Base-by-base conservation (phyloP, 2,888 invertebrate genomes). In the Steromphala cineraria region DNA sequence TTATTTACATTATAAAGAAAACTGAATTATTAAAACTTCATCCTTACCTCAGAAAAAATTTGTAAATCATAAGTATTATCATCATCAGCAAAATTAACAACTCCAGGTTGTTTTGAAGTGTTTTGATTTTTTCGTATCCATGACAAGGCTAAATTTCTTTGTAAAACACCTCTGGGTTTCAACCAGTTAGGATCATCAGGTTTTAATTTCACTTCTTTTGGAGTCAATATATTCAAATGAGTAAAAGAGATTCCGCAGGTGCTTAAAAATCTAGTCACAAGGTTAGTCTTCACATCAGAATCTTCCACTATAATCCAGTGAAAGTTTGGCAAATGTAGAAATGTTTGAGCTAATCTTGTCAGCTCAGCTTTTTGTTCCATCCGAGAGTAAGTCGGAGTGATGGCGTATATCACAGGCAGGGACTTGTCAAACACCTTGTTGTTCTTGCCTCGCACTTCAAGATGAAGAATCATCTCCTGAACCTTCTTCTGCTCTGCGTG, bases 281-380 rank as follows among this genome's bases (percentile, higher is more conserved):
- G 94, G 28, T 94, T 92, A 0, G 96, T 96, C 92, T 95, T 96
- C 5, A 93, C 92, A 21, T 94, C 94, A 0, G 97, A 95, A 93
- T 99, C 98, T 94, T 99, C 98, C 52, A 99, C 95, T 67, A 99
- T 94, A 85, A 99, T 96, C 98, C 98, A 99, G 92, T 97, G 96
- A 81, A 99, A 95, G 92, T 97, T 97, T 84, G 96, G 96, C 82
- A 98, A 96, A 87, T 97, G 95, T 95, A 87, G 95, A 85, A 98
- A 95, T 1, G 98, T 96, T 91, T 98, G 97, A 15, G 97, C 96
- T 81, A 98, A 94, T 92, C 98, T 94, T 0, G 98, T 98, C 8
- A 99, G 94, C 93, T 99, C 98, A 10, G 98, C 98, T 93, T 98
- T 98, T 94, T 99, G 98, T 31, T 87, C 96, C 55, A 96, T 95